Evolutionary conservation across 2,797 vertebrate genomes (phyloP).

Genomic region (Argentina silus): DNA sequence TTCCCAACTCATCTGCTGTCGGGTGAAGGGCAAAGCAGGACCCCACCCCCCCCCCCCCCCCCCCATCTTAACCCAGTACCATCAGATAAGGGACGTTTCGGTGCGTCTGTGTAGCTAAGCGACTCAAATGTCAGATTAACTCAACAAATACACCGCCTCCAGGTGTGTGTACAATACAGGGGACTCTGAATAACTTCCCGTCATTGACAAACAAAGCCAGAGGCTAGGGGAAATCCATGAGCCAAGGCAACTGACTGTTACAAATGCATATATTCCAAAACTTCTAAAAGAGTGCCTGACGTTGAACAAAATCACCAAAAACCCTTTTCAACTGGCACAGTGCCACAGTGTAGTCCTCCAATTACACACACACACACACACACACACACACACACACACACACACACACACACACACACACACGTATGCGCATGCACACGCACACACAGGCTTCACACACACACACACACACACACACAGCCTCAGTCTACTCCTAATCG

Average conservation of each 20-base stretch:
- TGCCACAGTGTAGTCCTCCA: too few relatives aligned
- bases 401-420: background rate
- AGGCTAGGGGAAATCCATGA: background rate
- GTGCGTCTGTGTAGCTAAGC: too few relatives aligned
- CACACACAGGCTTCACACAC: background rate
- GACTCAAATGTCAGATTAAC: background rate
- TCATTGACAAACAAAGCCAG: background rate
- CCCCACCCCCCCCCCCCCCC: too few relatives aligned
- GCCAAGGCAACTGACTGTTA: background rate
- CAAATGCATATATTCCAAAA: background rate
- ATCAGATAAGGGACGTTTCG: too few relatives aligned
- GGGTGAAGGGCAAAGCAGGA: too few relatives aligned
- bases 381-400: background rate
- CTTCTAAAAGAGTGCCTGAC: background rate
- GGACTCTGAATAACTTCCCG: background rate
- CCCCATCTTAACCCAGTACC: too few relatives aligned
- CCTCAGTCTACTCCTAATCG: constrained; percentile 49
- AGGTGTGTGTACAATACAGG: background rate
- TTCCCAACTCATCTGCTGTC: too few relatives aligned
- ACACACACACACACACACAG: background rate
- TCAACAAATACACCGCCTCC: background rate
- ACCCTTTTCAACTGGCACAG: too few relatives aligned
- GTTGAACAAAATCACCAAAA: too few relatives aligned
- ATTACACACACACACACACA: too few relatives aligned
- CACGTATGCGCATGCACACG: too few relatives aligned